Evolutionary conservation across 2,888 invertebrate genomes (phyloP).

Genomic region (Bimastos eiseni): DNA sequence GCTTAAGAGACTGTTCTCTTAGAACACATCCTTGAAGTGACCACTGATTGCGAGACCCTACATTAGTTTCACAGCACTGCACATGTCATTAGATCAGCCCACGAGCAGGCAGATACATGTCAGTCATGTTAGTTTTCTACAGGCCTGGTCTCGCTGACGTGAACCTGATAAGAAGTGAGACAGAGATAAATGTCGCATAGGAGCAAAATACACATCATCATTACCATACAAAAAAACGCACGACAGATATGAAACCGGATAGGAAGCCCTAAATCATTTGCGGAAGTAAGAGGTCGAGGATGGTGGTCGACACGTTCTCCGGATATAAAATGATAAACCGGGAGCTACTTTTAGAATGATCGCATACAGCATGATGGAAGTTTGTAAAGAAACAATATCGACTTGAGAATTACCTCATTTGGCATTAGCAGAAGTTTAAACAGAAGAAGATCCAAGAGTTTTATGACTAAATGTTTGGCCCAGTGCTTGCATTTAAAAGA

Average conservation of each 20-base stretch:
- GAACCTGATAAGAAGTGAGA: neutral
- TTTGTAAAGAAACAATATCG: too few species aligned
- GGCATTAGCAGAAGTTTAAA: neutral
- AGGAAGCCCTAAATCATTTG: neutral
- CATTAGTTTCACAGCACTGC: neutral
- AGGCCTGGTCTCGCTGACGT: neutral
- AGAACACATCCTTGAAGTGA: neutral
- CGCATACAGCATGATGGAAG: too few species aligned
- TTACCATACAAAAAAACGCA: neutral
- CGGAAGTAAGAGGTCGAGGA: neutral
- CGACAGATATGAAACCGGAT: neutral
- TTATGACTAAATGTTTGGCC: neutral
- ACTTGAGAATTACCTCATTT: too few species aligned
- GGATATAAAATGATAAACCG: neutral
- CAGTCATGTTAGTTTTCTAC: neutral
- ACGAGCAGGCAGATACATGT: neutral
- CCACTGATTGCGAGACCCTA: accelerated
- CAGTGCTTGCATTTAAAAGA: neutral
- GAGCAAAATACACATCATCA: neutral
- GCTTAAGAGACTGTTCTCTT: too few species aligned
- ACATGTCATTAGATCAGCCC: neutral
- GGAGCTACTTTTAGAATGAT: neutral
- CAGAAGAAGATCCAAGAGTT: neutral
- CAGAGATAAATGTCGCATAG: neutral
- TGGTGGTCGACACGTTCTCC: neutral